Conservation (phyloP, 2,888 invertebrate genomes). For the Drosophila leonis region DNA sequence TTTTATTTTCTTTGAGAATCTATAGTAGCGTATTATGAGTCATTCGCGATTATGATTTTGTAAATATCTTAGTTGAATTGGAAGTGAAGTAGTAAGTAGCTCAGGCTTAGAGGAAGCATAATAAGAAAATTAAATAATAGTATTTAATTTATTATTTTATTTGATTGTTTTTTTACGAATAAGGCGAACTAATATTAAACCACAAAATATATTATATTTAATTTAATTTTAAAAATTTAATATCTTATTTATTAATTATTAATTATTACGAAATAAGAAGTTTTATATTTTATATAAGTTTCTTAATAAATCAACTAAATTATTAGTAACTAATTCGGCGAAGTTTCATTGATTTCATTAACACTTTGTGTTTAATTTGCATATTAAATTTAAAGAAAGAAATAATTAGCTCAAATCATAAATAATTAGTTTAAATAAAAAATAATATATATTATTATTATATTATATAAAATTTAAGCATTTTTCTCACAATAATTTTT, state of each 20-base stretch:
- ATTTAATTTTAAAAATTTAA: background rate
- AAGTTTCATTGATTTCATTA: too few relatives aligned
- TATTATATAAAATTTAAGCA: background rate
- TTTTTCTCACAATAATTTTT: background rate
- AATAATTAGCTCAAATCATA: too few relatives aligned
- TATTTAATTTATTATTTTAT: background rate
- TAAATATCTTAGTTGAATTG: background rate
- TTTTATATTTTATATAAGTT: too few relatives aligned
- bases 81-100: background rate
- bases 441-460: background rate
- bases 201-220: background rate
- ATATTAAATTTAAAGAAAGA: too few relatives aligned
- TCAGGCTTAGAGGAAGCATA: background rate
- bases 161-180: background rate
- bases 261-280: too few relatives aligned
- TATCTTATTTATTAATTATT: background rate
- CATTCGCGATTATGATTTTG: slow-evolving; percentile 25
- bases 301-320: too few relatives aligned
- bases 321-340: too few relatives aligned
- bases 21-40: slow-evolving; percentile 35
- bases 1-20: slow-evolving; percentile 7
- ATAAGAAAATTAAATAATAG: background rate
- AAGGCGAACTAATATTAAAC: too few relatives aligned
- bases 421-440: background rate
- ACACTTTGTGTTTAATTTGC: too few relatives aligned